A percentile compares a stretch with the other conserved stretches of the same genome.
These are phyloP conservation scores for Idaea biselata DNA, from an alignment of 2,888 invertebrate genomes.

Conservation along the genomic window DNA sequence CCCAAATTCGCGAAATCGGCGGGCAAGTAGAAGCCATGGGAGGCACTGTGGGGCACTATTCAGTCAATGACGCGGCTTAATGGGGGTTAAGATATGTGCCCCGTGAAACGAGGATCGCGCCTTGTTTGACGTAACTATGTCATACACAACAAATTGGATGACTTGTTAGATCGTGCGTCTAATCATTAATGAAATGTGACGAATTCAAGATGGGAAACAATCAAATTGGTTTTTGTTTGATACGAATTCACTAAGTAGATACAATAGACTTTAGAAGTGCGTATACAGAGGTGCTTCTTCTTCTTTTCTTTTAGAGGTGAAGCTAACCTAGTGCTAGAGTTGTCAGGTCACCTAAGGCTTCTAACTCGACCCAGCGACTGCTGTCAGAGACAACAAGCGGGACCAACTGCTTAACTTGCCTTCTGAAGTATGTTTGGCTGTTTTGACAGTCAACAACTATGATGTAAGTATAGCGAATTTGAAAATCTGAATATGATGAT, in stretches of 20 bases:
- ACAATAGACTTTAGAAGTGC: slow-evolving; percentile 12
- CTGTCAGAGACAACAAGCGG: no score
- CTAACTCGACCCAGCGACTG: no score
- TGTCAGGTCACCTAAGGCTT: no score
- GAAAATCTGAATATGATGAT: no score
- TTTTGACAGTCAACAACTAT: no score
- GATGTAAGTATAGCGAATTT: no score
- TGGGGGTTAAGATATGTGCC: slow-evolving; percentile 77
- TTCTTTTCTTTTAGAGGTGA: no score
- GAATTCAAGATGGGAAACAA: slow-evolving; percentile 15
- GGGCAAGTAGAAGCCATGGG: slow-evolving; percentile 68
- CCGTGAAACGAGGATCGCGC: slow-evolving; percentile 61
- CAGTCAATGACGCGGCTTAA: slow-evolving; percentile 65
- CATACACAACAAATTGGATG: slow-evolving; percentile 57
- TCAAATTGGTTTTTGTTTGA: background rate
- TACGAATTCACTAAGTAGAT: background rate
- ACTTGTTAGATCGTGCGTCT: slow-evolving; percentile 35
- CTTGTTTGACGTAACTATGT: slow-evolving; percentile 58
- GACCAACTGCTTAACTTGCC: no score
- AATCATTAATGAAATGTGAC: slow-evolving; percentile 23
- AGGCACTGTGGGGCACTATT: slow-evolving; percentile 42
- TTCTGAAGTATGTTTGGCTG: no score
- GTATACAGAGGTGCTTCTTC: no score
- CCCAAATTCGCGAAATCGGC: slow-evolving; percentile 55
- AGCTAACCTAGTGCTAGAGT: no score